phyloP scores from a whole-genome alignment of 2,888 invertebrate species.

The Fissipunctia ypsillon region DNA sequence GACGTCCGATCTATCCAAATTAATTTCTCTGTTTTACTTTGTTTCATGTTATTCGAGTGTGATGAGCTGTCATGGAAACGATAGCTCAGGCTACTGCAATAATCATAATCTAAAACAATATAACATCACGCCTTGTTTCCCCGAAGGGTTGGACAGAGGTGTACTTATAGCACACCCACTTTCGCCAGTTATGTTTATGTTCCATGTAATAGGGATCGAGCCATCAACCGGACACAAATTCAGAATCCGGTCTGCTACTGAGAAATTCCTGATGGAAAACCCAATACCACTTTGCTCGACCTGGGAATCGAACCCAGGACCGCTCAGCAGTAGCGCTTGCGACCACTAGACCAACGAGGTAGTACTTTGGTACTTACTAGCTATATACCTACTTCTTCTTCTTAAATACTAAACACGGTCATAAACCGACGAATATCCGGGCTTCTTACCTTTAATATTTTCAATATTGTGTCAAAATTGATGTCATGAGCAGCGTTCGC shows the following conservation, averaged over 20 bases:
- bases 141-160: too few relatives aligned
- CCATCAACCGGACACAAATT: neutral
- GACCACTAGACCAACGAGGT: too few relatives aligned
- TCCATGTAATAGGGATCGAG: neutral
- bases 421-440: neutral
- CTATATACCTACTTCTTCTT: too few relatives aligned
- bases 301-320: too few relatives aligned
- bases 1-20: slow-evolving; percentile 43
- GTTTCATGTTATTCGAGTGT: slow-evolving; percentile 2
- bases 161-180: too few relatives aligned
- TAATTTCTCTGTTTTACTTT: slow-evolving; percentile 26
- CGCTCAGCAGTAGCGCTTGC: too few relatives aligned
- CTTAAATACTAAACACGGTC: neutral
- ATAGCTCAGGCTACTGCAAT: neutral
- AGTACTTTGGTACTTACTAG: slow-evolving; percentile 1
- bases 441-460: slow-evolving; percentile 49
- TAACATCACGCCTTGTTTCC: too few relatives aligned
- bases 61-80: neutral
- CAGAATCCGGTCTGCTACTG: neutral
- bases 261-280: neutral
- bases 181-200: neutral
- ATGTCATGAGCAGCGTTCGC: slow-evolving; percentile 3
- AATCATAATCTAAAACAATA: too few relatives aligned
- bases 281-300: too few relatives aligned
- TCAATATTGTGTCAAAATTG: slow-evolving; percentile 19